Percentiles rank a stretch among this genome's conserved stretches.
These are phyloP conservation scores for Troglohyphantes excavatus DNA, from an alignment of 2,888 invertebrate genomes.

Conservation along the genomic window DNA sequence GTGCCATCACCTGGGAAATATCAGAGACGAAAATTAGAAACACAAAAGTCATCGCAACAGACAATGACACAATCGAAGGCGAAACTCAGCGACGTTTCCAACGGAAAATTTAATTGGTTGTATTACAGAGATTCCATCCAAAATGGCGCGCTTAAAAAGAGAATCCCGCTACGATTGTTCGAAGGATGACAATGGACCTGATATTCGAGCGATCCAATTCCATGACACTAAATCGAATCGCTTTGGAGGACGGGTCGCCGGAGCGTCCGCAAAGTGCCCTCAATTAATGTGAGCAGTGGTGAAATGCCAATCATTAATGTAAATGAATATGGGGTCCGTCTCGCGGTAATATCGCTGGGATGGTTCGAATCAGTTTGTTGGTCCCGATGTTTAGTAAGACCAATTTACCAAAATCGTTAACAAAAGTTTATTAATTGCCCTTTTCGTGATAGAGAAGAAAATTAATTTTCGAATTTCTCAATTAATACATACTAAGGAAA, in stretches of 20 bases:
- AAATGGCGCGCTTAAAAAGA: neutral
- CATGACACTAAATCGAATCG: conserved; percentile 45
- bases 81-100: neutral
- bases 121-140: neutral
- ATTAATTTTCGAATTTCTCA: too few species aligned
- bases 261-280: conserved; percentile 10
- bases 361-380: conserved; percentile 6
- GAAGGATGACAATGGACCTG: neutral
- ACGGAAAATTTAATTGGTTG: conserved; percentile 16
- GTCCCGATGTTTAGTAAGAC: too few species aligned
- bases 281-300: conserved; percentile 36
- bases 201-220: conserved; percentile 6
- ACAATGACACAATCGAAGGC: neutral
- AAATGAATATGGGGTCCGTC: conserved; percentile 2
- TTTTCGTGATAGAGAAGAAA: too few species aligned
- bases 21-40: neutral
- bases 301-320: conserved; percentile 46
- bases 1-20: neutral
- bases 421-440: too few species aligned
- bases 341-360: conserved; percentile 21
- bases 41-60: neutral
- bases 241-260: neutral
- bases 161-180: neutral
- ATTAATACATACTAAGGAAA: too few species aligned
- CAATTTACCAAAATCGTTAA: too few species aligned